These are phyloP conservation scores for Watsonalla cultraria DNA, from an alignment of 2,888 invertebrate species.

Conservation along the genomic window DNA sequence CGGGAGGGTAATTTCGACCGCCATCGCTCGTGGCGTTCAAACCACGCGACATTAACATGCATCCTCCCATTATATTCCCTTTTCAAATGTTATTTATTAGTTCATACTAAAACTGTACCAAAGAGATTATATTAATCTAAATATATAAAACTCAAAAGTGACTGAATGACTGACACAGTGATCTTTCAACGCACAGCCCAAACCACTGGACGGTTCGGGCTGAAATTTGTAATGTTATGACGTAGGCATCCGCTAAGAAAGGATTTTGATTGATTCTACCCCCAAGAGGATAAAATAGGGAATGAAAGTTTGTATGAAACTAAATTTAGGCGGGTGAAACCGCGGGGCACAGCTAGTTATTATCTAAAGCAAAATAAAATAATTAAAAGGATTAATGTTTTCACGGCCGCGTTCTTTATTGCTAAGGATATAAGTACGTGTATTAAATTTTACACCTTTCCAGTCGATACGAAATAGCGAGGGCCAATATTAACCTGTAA, in stretches of 20 bases:
- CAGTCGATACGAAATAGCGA: conserved; percentile 48
- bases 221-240: too few species aligned
- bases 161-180: too few species aligned
- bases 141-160: too few species aligned
- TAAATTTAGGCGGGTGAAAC: too few species aligned
- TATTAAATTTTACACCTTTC: conserved; percentile 54
- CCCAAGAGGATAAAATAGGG: too few species aligned
- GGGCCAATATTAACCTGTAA: conserved; percentile 55
- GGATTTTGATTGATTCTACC: too few species aligned
- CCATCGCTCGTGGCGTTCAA: conserved; percentile 44
- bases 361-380: conserved; percentile 10
- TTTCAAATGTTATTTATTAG: conserved; percentile 32
- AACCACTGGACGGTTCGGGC: too few species aligned
- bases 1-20: conserved; percentile 58
- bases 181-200: too few species aligned
- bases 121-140: conserved; percentile 8
- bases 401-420: conserved; percentile 43
- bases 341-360: too few species aligned
- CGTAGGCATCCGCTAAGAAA: too few species aligned
- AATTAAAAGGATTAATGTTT: conserved; percentile 8
- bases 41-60: conserved; percentile 35
- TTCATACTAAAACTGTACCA: background rate
- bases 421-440: conserved; percentile 35
- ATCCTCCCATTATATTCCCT: conserved; percentile 32
- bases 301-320: too few species aligned